Evolutionary conservation across 2,888 invertebrate species (phyloP).

Genomic region (Parnassius glacialis): DNA sequence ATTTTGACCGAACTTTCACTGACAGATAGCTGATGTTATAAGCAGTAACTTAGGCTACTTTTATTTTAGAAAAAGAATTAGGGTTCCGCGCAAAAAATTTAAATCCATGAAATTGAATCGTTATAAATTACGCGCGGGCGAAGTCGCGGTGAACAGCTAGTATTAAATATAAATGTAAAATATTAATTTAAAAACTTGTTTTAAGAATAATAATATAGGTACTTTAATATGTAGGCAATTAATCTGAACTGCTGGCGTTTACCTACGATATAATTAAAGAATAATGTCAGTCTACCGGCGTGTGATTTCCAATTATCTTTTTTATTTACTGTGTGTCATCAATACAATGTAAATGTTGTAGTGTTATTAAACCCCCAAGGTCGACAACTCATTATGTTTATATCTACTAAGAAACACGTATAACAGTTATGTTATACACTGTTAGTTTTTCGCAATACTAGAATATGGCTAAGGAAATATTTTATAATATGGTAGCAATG

Average conservation of each 20-base stretch:
- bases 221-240: background rate
- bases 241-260: constrained; percentile 1
- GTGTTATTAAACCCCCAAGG: constrained; percentile 6
- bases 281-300: constrained; percentile 4
- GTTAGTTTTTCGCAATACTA: no score
- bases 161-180: no score
- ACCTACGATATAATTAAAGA: background rate
- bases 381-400: constrained; percentile 2
- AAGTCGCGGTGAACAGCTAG: no score
- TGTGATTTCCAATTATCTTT: constrained; percentile 15
- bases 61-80: no score
- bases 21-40: no score
- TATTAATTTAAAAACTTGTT: background rate
- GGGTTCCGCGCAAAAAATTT: no score
- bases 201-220: background rate
- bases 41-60: no score
- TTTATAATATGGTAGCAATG: background rate
- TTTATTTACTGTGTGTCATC: constrained; percentile 20
- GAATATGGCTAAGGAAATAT: background rate
- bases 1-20: no score
- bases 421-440: no score
- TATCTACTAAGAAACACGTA: constrained; percentile 3
- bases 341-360: constrained; percentile 14
- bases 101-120: no score
- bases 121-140: no score